Evolutionary conservation across 2,888 invertebrate species (phyloP), one percentile per base, ranked within the genome.

Genomic region (Calameuta pallipes): DNA sequence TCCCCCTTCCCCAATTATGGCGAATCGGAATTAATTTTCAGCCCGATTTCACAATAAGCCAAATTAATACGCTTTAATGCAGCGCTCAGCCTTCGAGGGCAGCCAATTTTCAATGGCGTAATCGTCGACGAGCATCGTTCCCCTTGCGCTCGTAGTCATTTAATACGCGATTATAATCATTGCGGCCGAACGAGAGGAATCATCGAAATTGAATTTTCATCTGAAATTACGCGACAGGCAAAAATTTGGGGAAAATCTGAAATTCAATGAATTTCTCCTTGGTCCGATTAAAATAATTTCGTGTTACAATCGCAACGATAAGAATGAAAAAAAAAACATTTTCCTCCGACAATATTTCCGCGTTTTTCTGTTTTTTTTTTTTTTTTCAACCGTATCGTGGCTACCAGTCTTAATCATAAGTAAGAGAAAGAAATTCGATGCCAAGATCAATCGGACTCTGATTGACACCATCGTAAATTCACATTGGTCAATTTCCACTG

Each of bases 401-500:
- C 4, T 15, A 41, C 4, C 41, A 1, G 15, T 15, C 1, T 4
- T 4, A 41, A 2, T 15, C 4, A 15, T 15, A 15, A 15, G 6
- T 4, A 41, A 41, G 15, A 41, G 31, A 37, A 37, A 37, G 3
- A 37, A 37, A 41, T 41, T 15, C 15, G 15, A 15, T 4, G 15
- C 6, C 15, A 41, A 1, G 4, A 15, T 15, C 41, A 15, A 15
- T 15, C 15, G 15, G 41, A 41, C 15, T 15, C 15, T 2, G 41
- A 41, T 41, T 4, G 75, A 82, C 77, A 82, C 86, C 85, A 86
- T 88, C 87, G 86, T 88, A 88, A 87, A 85, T 87, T 88, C 80
- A 83, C 83, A 85, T 86, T 86, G 86, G 87, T 86, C 86, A 85
- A 88, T 87, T 87, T 88, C 85, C 88, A 87, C 86, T 85, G 85